These are phyloP conservation scores for Protophormia terraenovae DNA, from an alignment of 2,888 invertebrate species.

Conservation along the genomic window DNA sequence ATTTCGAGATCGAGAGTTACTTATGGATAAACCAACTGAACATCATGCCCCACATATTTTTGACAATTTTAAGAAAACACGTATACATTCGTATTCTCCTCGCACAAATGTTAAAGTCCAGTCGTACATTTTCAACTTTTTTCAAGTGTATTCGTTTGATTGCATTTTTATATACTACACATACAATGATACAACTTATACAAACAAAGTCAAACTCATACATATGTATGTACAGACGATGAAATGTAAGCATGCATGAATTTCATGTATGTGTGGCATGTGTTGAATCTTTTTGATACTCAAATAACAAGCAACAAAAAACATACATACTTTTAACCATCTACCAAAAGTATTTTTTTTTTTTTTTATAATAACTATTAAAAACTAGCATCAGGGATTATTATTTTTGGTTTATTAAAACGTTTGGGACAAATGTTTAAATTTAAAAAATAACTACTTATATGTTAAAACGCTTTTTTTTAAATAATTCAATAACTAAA, in stretches of 20 bases:
- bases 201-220: not conserved
- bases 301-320: slow-evolving; percentile 37
- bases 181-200: not conserved
- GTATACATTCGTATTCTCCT: too few species aligned
- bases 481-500: too few species aligned
- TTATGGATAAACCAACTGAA: too few species aligned
- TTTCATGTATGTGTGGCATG: slow-evolving; percentile 10
- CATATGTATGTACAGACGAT: not conserved
- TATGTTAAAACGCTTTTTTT: too few species aligned
- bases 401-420: not conserved
- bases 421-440: not conserved
- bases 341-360: not conserved
- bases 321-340: slow-evolving; percentile 17
- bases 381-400: not conserved
- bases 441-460: too few species aligned
- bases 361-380: slow-evolving; percentile 4
- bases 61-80: too few species aligned
- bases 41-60: too few species aligned
- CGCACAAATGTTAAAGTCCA: slow-evolving; percentile 35
- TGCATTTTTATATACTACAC: slow-evolving; percentile 47
- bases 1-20: too few species aligned
- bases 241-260: not conserved
- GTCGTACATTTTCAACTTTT: slow-evolving; percentile 43
- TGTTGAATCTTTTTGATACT: slow-evolving; percentile 39
- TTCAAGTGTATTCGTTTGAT: slow-evolving; percentile 49